Percentiles rank a stretch among this genome's conserved stretches.
Evolutionary conservation across 2,888 invertebrate genomes (phyloP).

Genomic region (Mimumesa dahlbomi): DNA sequence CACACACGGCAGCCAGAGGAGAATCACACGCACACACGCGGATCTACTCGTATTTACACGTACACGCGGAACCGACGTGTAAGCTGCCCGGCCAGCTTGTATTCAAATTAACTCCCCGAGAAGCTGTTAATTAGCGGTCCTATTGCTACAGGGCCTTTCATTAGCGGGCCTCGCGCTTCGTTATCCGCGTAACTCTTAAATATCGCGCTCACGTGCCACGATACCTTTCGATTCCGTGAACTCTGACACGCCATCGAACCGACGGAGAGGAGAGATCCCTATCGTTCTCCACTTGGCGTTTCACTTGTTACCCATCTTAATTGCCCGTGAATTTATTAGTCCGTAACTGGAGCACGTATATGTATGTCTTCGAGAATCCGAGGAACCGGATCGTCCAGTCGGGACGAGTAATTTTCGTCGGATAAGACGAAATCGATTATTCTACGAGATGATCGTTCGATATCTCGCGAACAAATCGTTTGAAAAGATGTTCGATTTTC

Average conservation of each 20-base stretch:
- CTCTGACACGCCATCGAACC: background rate
- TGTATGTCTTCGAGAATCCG: too few relatives aligned
- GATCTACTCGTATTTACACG: conserved; percentile 25
- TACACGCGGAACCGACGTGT: conserved; percentile 42
- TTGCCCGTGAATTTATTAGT: background rate
- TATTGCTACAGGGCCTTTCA: conserved; percentile 70
- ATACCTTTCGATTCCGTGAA: conserved; percentile 15
- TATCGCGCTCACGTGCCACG: conserved; percentile 43
- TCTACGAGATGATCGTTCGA: too few relatives aligned
- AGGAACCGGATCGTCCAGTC: too few relatives aligned
- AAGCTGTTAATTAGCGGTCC: conserved; percentile 77
- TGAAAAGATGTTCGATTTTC: too few relatives aligned
- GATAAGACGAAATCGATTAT: too few relatives aligned
- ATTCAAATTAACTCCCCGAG: conserved; percentile 76
- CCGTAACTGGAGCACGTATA: background rate
- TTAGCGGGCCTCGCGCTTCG: conserved; percentile 69
- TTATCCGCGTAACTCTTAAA: conserved; percentile 63
- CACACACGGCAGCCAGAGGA: conserved; percentile 9
- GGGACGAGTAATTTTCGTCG: too few relatives aligned
- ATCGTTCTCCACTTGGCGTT: too few relatives aligned
- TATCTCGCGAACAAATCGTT: too few relatives aligned
- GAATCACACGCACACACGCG: conserved; percentile 3
- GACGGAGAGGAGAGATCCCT: background rate
- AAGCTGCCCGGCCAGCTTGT: conserved; percentile 64
- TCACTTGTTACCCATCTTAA: too few relatives aligned